phyloP scores from a whole-genome alignment of 2,113 vertebrate genomes.

The Tachuris rubrigastra region DNA sequence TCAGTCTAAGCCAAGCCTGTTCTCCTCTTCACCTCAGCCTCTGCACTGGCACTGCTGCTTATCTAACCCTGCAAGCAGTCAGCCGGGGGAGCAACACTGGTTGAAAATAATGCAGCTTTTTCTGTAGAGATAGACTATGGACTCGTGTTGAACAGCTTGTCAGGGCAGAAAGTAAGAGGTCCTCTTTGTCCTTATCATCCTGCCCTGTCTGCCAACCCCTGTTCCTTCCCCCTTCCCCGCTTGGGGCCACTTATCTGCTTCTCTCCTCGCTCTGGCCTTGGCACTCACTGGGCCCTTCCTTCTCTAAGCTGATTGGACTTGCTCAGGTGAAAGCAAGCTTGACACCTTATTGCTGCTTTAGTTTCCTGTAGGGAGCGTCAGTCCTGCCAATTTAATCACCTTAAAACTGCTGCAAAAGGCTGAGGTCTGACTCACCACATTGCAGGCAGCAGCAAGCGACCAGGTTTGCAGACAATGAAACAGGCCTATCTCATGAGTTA shows the following conservation, averaged over 20 bases:
- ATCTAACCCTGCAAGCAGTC: neutral
- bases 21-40: neutral
- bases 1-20: neutral
- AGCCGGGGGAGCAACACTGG: neutral
- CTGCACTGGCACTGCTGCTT: neutral
- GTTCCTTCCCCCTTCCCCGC: neutral
- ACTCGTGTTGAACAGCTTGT: neutral
- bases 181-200: neutral
- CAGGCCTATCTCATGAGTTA: neutral
- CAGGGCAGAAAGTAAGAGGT: neutral
- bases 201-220: neutral
- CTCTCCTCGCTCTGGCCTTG: neutral
- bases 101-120: neutral
- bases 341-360: neutral
- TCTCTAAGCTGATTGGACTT: neutral
- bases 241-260: neutral
- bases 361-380: neutral
- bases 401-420: neutral
- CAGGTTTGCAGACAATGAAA: neutral
- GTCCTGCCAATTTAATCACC: neutral
- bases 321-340: neutral
- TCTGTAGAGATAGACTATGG: neutral
- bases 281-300: neutral
- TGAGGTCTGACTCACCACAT: neutral
- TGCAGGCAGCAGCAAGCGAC: neutral